Evolutionary conservation across 2,797 vertebrate genomes (phyloP), one percentile per base, ranked within the genome.

Genomic region (Trachurus trachurus): DNA sequence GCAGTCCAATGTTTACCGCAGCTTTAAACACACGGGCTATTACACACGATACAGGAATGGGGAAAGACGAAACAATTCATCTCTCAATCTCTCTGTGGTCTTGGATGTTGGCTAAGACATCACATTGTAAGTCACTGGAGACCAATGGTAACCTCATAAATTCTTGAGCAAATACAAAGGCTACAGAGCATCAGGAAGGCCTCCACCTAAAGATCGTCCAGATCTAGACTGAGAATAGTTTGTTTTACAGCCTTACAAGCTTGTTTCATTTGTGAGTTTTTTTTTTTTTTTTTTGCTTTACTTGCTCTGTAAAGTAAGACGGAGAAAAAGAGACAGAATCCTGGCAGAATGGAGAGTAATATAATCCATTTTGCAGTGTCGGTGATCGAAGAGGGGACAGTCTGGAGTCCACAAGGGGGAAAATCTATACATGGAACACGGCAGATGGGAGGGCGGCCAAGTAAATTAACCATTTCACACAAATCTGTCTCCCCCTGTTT

Each of bases 381-480:
- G 89, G 92, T 87, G 87, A 95, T 95, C 62, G 76, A 96, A 96
- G 90, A 90, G 85, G 92, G 92, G 95, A 94, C 89, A 92, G 92
- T 90, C 93, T 92, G 93, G 93, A 96, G 93, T 93, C 92, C 92
- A 90, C 91, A 90, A 85, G 93, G 90, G 70, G 44, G 88, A 93
- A 95, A 96, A 96, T 96, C 95, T 93, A 96, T 96, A 95, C 78
- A 84, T 89, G 93, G 91, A 91, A 87, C 90, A 66, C 71, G 90
- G 88, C 90, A 94, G 93, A 95, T 91, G 92, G 88, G 94, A 95
- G 88, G 47, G 40, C 83, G 84, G 92, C 93, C 95, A 96, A 96
- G 80, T 92, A 94, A 96, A 96, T 94, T 82, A 96, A 96, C 95
- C 91, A 88, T 93, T 97, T 96, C 90, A 84, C 91, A 94, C 88